Base-by-base conservation (phyloP, 2,113 vertebrate species). In the Halcyon senegalensis region DNA sequence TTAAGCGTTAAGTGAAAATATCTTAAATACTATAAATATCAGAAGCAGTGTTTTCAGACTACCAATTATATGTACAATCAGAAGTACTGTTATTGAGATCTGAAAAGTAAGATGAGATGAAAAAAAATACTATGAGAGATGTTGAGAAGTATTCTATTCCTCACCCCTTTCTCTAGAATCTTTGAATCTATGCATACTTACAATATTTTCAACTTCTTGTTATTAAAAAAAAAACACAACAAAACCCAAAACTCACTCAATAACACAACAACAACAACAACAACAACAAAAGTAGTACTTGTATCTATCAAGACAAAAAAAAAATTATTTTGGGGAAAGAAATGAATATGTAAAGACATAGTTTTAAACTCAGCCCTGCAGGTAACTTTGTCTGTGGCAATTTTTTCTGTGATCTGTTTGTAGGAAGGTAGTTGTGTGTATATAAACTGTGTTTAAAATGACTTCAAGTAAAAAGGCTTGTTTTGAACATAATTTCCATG, bases 391-490 rank as follows among this genome's bases (percentile, higher is more conserved):
- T 48, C 37, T 58, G 14, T 67, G n/a, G 8, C 11, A 19, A 3
- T 16, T 87, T 63, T 81, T 91, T 2, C n/a, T 62, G 10, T 62
- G 53, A 64, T 73, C 7, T 53, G 13, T 56, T 80, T 77, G 35
- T 77, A 28, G 7, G 21, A 23, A 92, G 9, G 6, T 14, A 53
- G 8, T 18, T 55, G 7, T 11, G 43, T 7, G 10, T 25, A 41
- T 8, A 10, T 27, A 64, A 75, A 56, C 7, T 0, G 0, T 30
- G 48, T 75, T 78, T 72, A 35, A 59, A 66, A 68, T 16, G 51
- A 13, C 2, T 72, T 91, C 35, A n/a, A 75, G 21, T 11, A 62
- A 43, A 87, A 87, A 43, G 1, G 0, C 7, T 81, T 78, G 7
- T 75, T 89, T 89, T 68, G 13, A 35, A 11, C 10, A 72, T 78